phyloP scores from a whole-genome alignment of 2,888 invertebrate genomes.

The Hesperia comma region DNA sequence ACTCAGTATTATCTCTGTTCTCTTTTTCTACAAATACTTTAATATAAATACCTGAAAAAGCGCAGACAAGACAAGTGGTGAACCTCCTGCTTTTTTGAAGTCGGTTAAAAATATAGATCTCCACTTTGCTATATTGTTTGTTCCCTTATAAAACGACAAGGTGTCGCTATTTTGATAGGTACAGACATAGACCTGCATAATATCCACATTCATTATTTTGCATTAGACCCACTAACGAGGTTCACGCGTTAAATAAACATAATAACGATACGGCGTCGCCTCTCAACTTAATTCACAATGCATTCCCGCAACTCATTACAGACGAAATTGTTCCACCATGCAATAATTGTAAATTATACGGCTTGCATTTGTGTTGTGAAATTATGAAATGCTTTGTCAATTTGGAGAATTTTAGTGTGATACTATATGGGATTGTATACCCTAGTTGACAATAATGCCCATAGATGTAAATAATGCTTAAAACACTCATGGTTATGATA shows the following conservation, averaged over 20 bases:
- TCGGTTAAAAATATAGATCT: too few relatives aligned
- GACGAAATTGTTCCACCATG: constrained; percentile 8
- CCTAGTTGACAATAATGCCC: too few relatives aligned
- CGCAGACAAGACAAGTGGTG: too few relatives aligned
- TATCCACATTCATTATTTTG: constrained; percentile 2
- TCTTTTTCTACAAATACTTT: too few relatives aligned
- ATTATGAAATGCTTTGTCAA: background rate
- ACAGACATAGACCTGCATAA: background rate
- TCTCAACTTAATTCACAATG: constrained; percentile 11
- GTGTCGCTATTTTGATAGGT: background rate
- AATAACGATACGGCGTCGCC: background rate
- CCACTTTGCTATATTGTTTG: too few relatives aligned
- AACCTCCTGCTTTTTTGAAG: too few relatives aligned
- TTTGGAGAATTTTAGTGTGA: background rate
- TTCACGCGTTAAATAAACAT: constrained; percentile 1
- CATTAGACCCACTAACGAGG: background rate
- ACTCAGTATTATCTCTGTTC: too few relatives aligned
- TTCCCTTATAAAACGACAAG: too few relatives aligned
- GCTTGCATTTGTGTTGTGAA: background rate
- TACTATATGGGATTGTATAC: too few relatives aligned
- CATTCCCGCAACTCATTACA: constrained; percentile 11
- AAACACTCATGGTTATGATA: too few relatives aligned
- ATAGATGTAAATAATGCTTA: too few relatives aligned
- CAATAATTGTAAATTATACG: constrained; percentile 1
- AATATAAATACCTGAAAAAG: too few relatives aligned